Evolutionary conservation across 2,113 vertebrate genomes (phyloP).

Genomic region (Sporophila hypoxantha): DNA sequence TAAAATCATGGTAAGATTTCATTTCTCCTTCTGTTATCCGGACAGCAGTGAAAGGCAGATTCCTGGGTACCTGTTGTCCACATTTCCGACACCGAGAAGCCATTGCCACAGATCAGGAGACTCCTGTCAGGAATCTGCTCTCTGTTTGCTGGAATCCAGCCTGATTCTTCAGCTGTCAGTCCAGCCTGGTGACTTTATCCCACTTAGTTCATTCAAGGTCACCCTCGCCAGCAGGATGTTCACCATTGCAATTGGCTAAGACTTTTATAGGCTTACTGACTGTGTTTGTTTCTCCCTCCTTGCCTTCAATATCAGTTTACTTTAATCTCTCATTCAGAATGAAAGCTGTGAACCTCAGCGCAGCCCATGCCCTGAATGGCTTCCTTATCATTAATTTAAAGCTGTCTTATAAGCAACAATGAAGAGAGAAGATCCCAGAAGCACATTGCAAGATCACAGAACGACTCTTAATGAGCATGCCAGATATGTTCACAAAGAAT

Average conservation of each 20-base stretch:
- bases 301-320: conserved; percentile 46
- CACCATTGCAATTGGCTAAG: conserved; percentile 52
- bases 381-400: conserved; percentile 55
- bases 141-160: conserved; percentile 10
- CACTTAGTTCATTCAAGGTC: conserved; percentile 72
- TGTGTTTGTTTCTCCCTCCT: conserved; percentile 35
- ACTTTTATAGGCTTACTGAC: conserved; percentile 62
- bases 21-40: conserved; percentile 86
- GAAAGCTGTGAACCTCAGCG: conserved; percentile 31
- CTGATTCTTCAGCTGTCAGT: conserved; percentile 36
- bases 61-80: conserved; percentile 58
- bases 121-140: neutral
- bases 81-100: conserved; percentile 63
- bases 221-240: conserved; percentile 39
- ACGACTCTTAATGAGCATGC: neutral
- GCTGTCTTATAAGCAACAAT: neutral
- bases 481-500: neutral
- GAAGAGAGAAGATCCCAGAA: conserved; percentile 9
- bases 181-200: conserved; percentile 66
- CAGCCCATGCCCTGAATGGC: conserved; percentile 2
- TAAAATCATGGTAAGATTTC: conserved; percentile 80
- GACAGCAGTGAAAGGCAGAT: conserved; percentile 67
- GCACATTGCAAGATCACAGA: neutral
- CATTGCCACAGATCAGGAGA: conserved; percentile 28
- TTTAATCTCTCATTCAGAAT: conserved; percentile 36